Base-by-base conservation (phyloP, 53 echinoderm and acorn worm genomes). In the Stichopus horrens region DNA sequence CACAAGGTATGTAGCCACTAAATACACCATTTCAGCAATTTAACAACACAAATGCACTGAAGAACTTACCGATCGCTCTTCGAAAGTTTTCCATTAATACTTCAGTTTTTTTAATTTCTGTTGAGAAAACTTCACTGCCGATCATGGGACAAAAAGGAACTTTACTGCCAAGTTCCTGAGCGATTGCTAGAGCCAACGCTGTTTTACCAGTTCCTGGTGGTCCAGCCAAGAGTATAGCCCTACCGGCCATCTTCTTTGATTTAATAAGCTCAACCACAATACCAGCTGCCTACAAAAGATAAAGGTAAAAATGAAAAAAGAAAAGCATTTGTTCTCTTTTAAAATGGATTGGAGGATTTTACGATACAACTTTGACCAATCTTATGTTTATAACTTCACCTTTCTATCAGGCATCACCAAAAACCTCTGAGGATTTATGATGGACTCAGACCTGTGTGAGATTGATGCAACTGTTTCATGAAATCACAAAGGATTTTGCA, bases 111-210 rank as follows among this genome's bases (percentile, higher is more conserved):
- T 98, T 98, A 57, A 98, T 98, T 83, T 98, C 98, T 55, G 98
- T 92, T 10, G 98, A 98, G 88, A 98, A 98, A 4, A 98, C 98
- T 74, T 98, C 98, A 53, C 98, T 98, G 66, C 98, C 98, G 22
- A 98, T 95, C 98, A 98, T 98, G 68, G 98, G 98, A 57, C 98
- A 98, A 88, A 97, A 98, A 21, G 98, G 98, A 19, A 98, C 98
- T 79, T 98, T 98, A 87, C 91, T 96, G 21, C 99, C 99, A 5
- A 96, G 91, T 57, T 99, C 99, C 77, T 99, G 99, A 20, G 99
- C 99, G 8, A 99, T 91, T 63, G 99, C 99, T 10, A 99, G 90
- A 22, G 99, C 99, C 23, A 99, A 93, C 55, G 99, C 99, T 6
- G 99, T 99, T 88, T 99, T 99, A 13, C 99, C 99, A 54, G 99